Conservation (phyloP, 1,140 invertebrate genomes). For the Tyrophagus putrescentiae region DNA sequence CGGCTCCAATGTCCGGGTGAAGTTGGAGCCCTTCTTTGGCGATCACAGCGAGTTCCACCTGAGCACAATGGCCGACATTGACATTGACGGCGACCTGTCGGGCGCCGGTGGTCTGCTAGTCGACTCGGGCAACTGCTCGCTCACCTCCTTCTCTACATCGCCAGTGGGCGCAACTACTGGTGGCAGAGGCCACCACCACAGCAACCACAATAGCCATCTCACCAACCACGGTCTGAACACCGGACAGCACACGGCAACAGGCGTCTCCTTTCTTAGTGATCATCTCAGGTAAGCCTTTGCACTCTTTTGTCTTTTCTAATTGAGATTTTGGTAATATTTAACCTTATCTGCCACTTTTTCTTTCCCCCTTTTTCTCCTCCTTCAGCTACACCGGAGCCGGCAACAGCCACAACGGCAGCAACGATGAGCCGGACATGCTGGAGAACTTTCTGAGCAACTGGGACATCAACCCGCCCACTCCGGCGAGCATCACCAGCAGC, state of each 20-base stretch:
- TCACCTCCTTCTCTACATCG: not conserved
- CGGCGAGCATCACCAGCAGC: not conserved
- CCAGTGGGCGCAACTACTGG: not conserved
- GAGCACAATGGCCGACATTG: not conserved
- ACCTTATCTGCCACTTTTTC: too few relatives aligned
- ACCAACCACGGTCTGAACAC: not conserved
- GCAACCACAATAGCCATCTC: not conserved
- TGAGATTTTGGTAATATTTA: too few relatives aligned
- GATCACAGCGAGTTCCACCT: not conserved
- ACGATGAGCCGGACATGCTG: not conserved
- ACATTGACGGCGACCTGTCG: not conserved
- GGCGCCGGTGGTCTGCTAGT: not conserved
- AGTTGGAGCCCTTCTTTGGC: not conserved
- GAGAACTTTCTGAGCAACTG: not conserved
- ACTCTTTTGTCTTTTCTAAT: too few relatives aligned
- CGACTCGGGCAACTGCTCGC: not conserved
- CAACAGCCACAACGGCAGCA: not conserved
- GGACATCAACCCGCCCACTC: not conserved
- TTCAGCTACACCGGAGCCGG: not conserved
- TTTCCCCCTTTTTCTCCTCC: not conserved
- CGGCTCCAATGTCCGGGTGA: not conserved
- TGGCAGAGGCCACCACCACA: not conserved
- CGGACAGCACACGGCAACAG: not conserved
- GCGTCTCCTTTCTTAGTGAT: not conserved
- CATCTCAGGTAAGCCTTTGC: too few relatives aligned